Base-by-base conservation (phyloP, 2,797 vertebrate species). In the Thunnus albacares region DNA sequence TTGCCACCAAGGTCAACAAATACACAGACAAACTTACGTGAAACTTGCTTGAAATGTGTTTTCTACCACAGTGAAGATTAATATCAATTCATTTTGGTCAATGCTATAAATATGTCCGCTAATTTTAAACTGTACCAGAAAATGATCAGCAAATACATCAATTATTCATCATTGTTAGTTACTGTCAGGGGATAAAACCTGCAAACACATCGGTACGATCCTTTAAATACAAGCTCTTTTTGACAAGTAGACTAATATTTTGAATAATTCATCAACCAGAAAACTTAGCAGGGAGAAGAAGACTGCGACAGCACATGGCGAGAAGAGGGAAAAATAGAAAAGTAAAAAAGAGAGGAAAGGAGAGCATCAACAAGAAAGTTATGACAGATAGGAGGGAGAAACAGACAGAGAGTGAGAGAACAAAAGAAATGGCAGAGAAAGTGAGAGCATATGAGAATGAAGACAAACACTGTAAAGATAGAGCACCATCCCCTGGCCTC, bases 391-490 rank as follows among this genome's bases (percentile, higher is more conserved):
- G 51, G 38, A 35, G 30, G 6, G 9, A 67, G 20, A 63, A 65
- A 81, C 30, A 24, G 26, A 67, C 17, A 55, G 15, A 51, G 41
- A 62, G 30, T 61, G 20, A 62, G 35, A 51, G 24, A 77, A 26
- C 1, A 12, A 70, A 67, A 28, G 52, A 33, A 67, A 51, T 43
- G 63, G 67, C 47, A 81, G 57, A 62, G 20, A 75, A 62, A 82
- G 14, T 18, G 49, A 70, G 68, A 55, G 24, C 56, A 55, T 80
- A 66, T 78, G 66, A 82, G 81, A 65, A 75, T 35, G 28, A 76
- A 58, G 71, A 76, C 70, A 88, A 85, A 86, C 70, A 81, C 6
- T 53, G 72, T 64, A 70, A 72, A 83, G 70, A 78, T 9, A 52
- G 60, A 77, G 68, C 49, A 62, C 56, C 0, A 24, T 78, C 58